A percentile compares a stretch with the other conserved stretches of the same genome.
These are phyloP conservation scores for Limnephilus lunatus DNA, from an alignment of 2,888 invertebrate species.

Conservation along the genomic window DNA sequence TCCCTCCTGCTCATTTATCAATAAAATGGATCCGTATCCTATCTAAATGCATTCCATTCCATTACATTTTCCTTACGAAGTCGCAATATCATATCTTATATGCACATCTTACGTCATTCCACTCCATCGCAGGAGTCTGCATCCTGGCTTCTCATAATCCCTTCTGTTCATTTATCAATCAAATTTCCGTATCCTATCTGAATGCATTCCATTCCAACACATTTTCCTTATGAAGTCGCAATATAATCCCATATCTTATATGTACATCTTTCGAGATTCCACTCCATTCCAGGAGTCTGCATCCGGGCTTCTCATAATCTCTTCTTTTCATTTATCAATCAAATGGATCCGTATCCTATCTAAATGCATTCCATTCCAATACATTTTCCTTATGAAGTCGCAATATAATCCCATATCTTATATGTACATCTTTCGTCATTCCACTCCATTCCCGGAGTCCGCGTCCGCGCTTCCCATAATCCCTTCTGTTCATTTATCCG, in stretches of 20 bases:
- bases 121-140: slow-evolving; percentile 71
- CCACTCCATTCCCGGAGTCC: slow-evolving; percentile 71
- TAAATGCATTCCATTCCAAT: background rate
- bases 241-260: background rate
- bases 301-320: slow-evolving; percentile 6
- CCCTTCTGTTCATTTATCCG: slow-evolving; percentile 73
- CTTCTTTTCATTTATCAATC: slow-evolving; percentile 73
- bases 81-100: background rate
- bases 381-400: background rate
- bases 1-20: slow-evolving; percentile 73
- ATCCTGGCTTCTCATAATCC: background rate
- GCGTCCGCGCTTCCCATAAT: slow-evolving; percentile 23
- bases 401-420: background rate
- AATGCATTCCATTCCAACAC: background rate
- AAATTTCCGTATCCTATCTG: too few species aligned
- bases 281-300: slow-evolving; percentile 71
- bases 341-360: too few species aligned
- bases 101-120: background rate
- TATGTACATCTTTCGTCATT: slow-evolving; percentile 21
- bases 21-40: too few species aligned
- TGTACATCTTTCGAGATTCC: slow-evolving; percentile 20
- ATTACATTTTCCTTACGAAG: background rate
- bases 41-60: too few species aligned
- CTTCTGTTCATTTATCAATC: slow-evolving; percentile 73
- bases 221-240: background rate